Evolutionary conservation across 1,140 invertebrate species (phyloP), one percentile per base, ranked within the genome.

Genomic region (Oncopodura yosiiana): DNA sequence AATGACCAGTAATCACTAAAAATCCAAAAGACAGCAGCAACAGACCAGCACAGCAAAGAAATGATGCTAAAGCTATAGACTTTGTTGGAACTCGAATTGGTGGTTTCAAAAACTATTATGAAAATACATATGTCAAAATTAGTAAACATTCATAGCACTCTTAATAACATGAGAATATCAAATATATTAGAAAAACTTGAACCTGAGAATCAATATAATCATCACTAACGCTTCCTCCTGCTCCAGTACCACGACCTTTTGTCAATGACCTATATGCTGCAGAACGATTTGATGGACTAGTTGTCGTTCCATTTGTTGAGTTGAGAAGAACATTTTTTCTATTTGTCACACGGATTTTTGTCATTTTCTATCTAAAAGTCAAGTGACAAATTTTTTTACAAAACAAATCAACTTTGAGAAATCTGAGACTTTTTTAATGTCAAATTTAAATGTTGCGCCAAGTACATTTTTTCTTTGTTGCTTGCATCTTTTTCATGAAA

Each of bases 1-100:
- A 83, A 66, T 84, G 77, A 34, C 86, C 87, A 51, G 81, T 79
- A 18, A 88, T 75, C 49, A 90, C 78, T 43, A 90, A 70, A 52
- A 79, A 80, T 26, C 49, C 8, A 6, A 34, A 34, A 34, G 32
- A 14, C 11, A 91, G 76, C 52, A 90, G 73, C 14, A 81, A 61
- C 14, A 78, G 80, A 18, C 88, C 88, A 21, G 80, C 78, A 21
- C 86, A 66, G 65, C 86, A 85, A 8, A 90, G 71, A 42, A 84
- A 74, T 32, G 78, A 70, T 2, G 88, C 86, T 58, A 90, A 73
- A 30, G 73, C 68, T 32, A 92, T 84, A 1, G 87, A 84, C 70
- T 84, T 86, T 79, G 84, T 88, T 54, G 87, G 88, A 66, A 90
- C 77, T 67, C 76, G 77, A 14, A 75, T 69, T 3, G 76, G 74